These are phyloP conservation scores for Cyprinodon variegatus DNA, from an alignment of 2,113 vertebrate genomes.

Conservation along the genomic window DNA sequence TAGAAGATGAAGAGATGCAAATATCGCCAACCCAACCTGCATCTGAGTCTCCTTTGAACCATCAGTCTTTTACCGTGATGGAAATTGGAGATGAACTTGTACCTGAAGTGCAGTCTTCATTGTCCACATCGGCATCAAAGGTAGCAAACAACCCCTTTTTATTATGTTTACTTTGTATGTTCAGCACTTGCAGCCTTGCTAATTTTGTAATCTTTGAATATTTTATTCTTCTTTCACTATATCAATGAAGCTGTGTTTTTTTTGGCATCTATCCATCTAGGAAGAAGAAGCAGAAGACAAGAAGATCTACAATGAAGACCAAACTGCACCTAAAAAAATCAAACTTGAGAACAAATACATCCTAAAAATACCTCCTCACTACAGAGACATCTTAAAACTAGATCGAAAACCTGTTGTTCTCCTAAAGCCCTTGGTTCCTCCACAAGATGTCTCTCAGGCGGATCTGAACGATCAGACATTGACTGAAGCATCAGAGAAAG, in stretches of 20 bases:
- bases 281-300: slow-evolving; percentile 5
- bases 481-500: slow-evolving; percentile 32
- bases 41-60: not conserved
- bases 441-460: slow-evolving; percentile 35
- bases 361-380: not conserved
- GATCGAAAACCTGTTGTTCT: slow-evolving; percentile 16
- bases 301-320: not conserved
- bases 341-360: not conserved
- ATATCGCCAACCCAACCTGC: not conserved
- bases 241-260: not conserved
- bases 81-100: slow-evolving; percentile 8
- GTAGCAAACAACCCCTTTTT: slow-evolving; percentile 19
- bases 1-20: not conserved
- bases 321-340: not conserved
- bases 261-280: slow-evolving; percentile 34
- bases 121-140: slow-evolving; percentile 14
- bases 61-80: not conserved
- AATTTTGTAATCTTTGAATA: not conserved
- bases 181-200: not conserved
- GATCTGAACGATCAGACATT: slow-evolving; percentile 45
- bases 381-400: not conserved
- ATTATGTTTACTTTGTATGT: not conserved
- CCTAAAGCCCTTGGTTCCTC: slow-evolving; percentile 26
- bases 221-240: not conserved
- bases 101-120: not conserved